Conservation (phyloP, 2,888 invertebrate species). For the Andrena flavipes region DNA sequence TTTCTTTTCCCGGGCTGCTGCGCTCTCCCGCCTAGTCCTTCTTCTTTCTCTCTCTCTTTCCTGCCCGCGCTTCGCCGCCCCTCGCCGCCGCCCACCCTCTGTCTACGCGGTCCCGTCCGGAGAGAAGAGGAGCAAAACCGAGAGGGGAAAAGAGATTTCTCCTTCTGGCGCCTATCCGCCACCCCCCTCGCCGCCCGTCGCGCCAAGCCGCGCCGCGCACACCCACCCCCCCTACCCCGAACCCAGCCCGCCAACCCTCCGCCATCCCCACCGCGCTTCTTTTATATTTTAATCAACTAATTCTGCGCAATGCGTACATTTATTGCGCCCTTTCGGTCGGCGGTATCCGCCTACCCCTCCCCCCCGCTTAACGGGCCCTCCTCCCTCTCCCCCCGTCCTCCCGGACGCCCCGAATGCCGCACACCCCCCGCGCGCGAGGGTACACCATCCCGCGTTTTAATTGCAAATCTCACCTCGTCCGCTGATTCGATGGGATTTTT, state of each 20-base stretch:
- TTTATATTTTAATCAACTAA: slow-evolving; percentile 85
- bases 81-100: slow-evolving; percentile 13
- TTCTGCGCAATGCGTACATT: slow-evolving; percentile 84
- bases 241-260: slow-evolving; percentile 58
- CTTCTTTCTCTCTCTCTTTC: slow-evolving; percentile 66
- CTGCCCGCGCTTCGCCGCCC: slow-evolving; percentile 60
- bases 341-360: slow-evolving; percentile 67
- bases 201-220: slow-evolving; percentile 27
- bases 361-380: slow-evolving; percentile 56
- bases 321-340: slow-evolving; percentile 80
- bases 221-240: slow-evolving; percentile 46
- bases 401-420: slow-evolving; percentile 14
- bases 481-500: slow-evolving; percentile 83
- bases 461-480: slow-evolving; percentile 82
- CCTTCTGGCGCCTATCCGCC: slow-evolving; percentile 77
- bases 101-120: slow-evolving; percentile 21
- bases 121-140: slow-evolving; percentile 64
- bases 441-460: slow-evolving; percentile 81
- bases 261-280: slow-evolving; percentile 78
- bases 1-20: slow-evolving; percentile 84
- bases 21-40: slow-evolving; percentile 73
- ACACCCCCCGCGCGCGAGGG: slow-evolving; percentile 64
- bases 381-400: slow-evolving; percentile 53
- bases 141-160: slow-evolving; percentile 73
- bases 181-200: slow-evolving; percentile 53